Evolutionary conservation across 2,888 invertebrate genomes (phyloP).

Genomic region (Pachydiplax longipennis): DNA sequence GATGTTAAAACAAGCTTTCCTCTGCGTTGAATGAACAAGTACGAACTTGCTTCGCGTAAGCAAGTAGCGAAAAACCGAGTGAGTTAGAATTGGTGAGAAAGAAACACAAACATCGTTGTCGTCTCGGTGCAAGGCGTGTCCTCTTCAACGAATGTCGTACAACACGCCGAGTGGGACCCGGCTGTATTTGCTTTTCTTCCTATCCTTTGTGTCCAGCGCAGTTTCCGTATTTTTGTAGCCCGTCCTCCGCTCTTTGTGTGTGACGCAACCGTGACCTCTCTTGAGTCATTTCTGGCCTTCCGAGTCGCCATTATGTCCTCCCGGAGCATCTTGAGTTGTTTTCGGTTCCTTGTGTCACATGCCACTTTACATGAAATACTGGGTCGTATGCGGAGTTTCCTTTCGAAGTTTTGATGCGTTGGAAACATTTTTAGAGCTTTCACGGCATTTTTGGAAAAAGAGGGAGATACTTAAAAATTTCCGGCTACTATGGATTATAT

Average conservation of each 20-base stretch:
- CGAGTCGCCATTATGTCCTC: too few relatives aligned
- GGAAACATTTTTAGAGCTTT: too few relatives aligned
- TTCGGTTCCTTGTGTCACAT: too few relatives aligned
- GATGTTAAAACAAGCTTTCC: neutral
- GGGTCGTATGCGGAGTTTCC: too few relatives aligned
- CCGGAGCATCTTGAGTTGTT: too few relatives aligned
- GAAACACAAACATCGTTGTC: neutral
- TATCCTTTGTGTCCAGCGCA: neutral
- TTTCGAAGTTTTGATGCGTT: too few relatives aligned
- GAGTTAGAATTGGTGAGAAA: too few relatives aligned
- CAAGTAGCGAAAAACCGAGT: too few relatives aligned
- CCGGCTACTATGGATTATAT: too few relatives aligned
- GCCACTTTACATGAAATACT: too few relatives aligned
- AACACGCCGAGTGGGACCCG: neutral
- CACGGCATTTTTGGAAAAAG: too few relatives aligned
- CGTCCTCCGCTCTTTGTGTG: neutral
- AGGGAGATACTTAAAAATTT: too few relatives aligned
- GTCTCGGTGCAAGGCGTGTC: neutral
- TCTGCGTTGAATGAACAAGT: neutral
- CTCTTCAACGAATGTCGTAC: neutral
- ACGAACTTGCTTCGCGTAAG: neutral
- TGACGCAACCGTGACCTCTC: neutral
- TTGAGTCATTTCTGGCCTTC: neutral
- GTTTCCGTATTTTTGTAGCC: neutral
- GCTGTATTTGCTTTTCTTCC: neutral